A percentile compares a stretch with the other conserved stretches of the same genome.
Evolutionary conservation across 2,888 invertebrate species (phyloP).

Genomic region (Minunthozetes semirufus): DNA sequence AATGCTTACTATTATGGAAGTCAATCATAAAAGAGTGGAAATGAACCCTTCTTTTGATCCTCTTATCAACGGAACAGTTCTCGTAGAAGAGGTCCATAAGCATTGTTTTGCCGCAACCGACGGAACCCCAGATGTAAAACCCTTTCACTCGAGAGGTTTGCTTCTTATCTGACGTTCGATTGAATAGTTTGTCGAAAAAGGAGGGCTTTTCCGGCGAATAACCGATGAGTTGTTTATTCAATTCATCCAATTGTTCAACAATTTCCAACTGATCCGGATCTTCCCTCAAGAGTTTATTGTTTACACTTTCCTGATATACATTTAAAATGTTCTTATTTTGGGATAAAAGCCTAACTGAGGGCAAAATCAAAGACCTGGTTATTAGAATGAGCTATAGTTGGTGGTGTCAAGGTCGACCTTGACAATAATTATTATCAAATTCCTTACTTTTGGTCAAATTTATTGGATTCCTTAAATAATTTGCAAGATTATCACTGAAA

Average conservation of each 20-base stretch:
- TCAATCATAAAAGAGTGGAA: constrained; percentile 97
- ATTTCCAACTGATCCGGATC: constrained; percentile 29
- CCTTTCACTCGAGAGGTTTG: constrained; percentile 51
- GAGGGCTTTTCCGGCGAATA: constrained; percentile 14
- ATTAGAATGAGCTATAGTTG: too few species aligned
- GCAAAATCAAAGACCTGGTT: too few species aligned
- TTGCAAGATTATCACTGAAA: too few species aligned
- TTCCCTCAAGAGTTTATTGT: neutral
- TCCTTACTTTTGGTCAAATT: too few species aligned
- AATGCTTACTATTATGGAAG: constrained; percentile 62
- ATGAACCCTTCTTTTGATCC: constrained; percentile 65
- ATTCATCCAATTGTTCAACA: constrained; percentile 13
- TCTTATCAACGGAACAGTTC: constrained; percentile 55
- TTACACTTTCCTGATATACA: too few species aligned
- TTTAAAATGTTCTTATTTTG: too few species aligned
- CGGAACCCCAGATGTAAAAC: constrained; percentile 76
- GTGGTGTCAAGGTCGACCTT: too few species aligned
- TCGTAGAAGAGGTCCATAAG: constrained; percentile 96
- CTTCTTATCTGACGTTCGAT: neutral
- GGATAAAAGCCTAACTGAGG: too few species aligned
- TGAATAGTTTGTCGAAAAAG: neutral
- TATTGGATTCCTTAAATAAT: too few species aligned
- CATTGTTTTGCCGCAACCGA: constrained; percentile 92
- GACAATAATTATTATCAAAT: too few species aligned
- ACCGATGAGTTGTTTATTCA: neutral